Base-by-base conservation (phyloP, 92 coral and sea anemone species). In the Porites evermanni region DNA sequence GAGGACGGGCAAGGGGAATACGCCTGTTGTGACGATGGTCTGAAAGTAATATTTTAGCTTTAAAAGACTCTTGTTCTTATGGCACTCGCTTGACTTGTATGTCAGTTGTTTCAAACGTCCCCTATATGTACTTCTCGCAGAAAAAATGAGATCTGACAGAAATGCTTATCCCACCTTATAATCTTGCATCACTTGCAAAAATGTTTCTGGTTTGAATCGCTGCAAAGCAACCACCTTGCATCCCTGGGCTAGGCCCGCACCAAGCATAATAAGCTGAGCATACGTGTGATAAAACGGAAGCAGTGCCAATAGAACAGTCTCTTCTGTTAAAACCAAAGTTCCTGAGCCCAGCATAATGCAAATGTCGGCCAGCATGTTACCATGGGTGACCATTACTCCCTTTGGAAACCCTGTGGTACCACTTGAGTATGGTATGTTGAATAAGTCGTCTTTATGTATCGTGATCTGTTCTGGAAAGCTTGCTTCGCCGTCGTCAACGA, bases 391-490 rank as follows among this genome's bases (percentile, higher is more conserved):
- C 98, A 95, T 95, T 50, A 93, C 97, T 16, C 98, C 98, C 68
- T 94, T 94, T 21, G 97, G 98, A 12, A 91, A 67, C 14, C 98
- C 98, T 38, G 98, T 95, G 26, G 98, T 95, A 3, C 98, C 98
- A 76, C 98, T 95, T 12, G 98, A 95, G 72, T 93, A 93, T 5
- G 97, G 95, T 47, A 95, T 67, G 61, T 69, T 67, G 12, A 93
- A 84, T 47, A 88, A 80, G 44, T 95, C 97, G 18, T 91, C 95
- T 74, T 91, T 95, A 84, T 93, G 75, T 16, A 91, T 88, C 64
- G 75, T 70, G 13, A 86, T 86, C 77, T 89, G 68, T 12, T 51
- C 74, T 9, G 94, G 96, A 78, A 90, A 95, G 61, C 79, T 64
- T 44, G 85, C 54, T 10, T 96, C 96, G 70, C 93, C 95, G 75